Evolutionary conservation across 2,888 invertebrate genomes (phyloP).

Genomic region (Itoplectis maculator): DNA sequence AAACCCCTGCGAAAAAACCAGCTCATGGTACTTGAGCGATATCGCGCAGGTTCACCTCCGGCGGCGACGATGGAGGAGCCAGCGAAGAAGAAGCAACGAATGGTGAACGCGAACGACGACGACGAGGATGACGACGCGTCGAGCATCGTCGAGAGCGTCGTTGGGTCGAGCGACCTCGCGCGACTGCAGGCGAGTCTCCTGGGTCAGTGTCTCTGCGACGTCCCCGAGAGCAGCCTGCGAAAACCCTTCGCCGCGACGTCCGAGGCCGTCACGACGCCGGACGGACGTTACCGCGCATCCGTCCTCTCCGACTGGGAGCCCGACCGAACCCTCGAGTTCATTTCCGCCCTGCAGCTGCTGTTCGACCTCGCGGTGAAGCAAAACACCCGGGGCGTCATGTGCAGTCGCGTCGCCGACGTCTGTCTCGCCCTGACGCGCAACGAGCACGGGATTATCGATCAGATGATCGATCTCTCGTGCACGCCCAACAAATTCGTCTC

Average conservation of each 20-base stretch:
- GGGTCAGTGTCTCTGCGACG: slow-evolving; percentile 92
- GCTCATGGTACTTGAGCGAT: slow-evolving; percentile 89
- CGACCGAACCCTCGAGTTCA: slow-evolving; percentile 90
- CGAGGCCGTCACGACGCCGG: slow-evolving; percentile 83
- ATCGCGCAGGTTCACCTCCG: slow-evolving; percentile 85
- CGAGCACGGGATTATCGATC: slow-evolving; percentile 93
- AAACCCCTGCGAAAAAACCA: no score
- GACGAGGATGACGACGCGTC: slow-evolving; percentile 87
- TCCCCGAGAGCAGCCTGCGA: slow-evolving; percentile 89
- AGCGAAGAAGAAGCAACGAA: slow-evolving; percentile 93
- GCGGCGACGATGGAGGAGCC: slow-evolving; percentile 92
- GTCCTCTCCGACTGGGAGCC: slow-evolving; percentile 88
- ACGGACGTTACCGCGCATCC: slow-evolving; percentile 85
- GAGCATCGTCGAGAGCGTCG: slow-evolving; percentile 82
- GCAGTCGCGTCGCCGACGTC: slow-evolving; percentile 91
- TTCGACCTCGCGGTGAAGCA: slow-evolving; percentile 95
- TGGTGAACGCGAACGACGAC: slow-evolving; percentile 87
- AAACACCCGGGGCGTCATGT: slow-evolving; percentile 92
- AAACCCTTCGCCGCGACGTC: slow-evolving; percentile 90
- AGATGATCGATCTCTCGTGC: slow-evolving; percentile 92
- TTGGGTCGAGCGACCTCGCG: slow-evolving; percentile 84
- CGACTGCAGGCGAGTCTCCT: slow-evolving; percentile 89
- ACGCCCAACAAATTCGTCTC: slow-evolving; percentile 92
- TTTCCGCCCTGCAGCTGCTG: slow-evolving; percentile 93
- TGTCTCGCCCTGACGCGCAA: slow-evolving; percentile 93